Conservation (phyloP, 2,113 vertebrate species). For the Piprites chloris region DNA sequence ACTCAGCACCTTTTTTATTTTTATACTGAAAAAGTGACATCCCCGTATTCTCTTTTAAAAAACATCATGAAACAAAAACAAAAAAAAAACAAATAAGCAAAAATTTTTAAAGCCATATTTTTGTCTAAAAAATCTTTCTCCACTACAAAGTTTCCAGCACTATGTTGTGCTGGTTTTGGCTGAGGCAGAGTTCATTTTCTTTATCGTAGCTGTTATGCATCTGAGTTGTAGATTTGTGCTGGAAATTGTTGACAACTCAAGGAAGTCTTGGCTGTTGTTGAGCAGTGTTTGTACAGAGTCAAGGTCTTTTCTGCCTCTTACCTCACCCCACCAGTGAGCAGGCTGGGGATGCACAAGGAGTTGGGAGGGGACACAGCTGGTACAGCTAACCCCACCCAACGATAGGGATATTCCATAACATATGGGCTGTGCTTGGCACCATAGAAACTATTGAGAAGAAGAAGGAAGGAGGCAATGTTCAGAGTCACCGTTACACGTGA, state of each 20-base stretch:
- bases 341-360: neutral
- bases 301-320: neutral
- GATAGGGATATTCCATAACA: neutral
- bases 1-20: neutral
- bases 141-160: neutral
- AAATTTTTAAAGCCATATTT: neutral
- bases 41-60: neutral
- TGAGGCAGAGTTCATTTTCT: neutral
- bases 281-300: neutral
- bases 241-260: neutral
- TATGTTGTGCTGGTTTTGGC: neutral
- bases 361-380: neutral
- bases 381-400: too few relatives aligned
- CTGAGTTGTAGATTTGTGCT: neutral
- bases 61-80: too few relatives aligned
- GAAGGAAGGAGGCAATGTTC: neutral
- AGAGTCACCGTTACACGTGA: fast-evolving
- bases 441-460: neutral
- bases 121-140: neutral
- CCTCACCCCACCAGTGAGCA: neutral
- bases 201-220: neutral
- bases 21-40: neutral
- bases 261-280: neutral
- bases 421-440: too few relatives aligned
- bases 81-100: neutral